Conservation (phyloP, 2,888 invertebrate species). For the Tetrapedia diversipes region DNA sequence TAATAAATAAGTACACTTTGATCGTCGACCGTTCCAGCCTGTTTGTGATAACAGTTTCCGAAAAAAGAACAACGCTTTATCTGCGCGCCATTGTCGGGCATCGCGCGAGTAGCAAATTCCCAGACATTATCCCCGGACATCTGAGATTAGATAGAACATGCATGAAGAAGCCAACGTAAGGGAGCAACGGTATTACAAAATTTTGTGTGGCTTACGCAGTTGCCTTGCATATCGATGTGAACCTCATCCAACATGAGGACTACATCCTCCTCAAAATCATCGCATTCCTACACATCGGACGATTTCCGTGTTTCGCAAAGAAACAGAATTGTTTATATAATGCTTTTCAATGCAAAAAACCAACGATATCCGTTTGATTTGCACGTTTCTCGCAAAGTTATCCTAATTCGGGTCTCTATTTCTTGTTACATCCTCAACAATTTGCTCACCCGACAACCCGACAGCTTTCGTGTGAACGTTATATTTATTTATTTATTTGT, state of each 20-base stretch:
- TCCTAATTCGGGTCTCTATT: too few relatives aligned
- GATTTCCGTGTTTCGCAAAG: conserved; percentile 56
- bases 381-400: neutral
- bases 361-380: neutral
- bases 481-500: too few relatives aligned
- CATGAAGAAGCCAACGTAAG: conserved; percentile 67
- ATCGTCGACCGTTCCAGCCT: too few relatives aligned
- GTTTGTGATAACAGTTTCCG: neutral
- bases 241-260: conserved; percentile 80
- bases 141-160: conserved; percentile 61
- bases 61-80: neutral
- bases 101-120: neutral
- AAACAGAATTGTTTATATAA: conserved; percentile 28
- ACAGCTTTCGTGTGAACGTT: too few relatives aligned
- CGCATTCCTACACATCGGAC: conserved; percentile 77
- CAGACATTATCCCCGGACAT: conserved; percentile 23
- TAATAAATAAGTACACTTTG: too few relatives aligned
- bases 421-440: too few relatives aligned
- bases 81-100: neutral
- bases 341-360: neutral
- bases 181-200: conserved; percentile 34
- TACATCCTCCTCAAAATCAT: conserved; percentile 80
- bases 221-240: conserved; percentile 79
- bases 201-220: conserved; percentile 78
- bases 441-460: too few relatives aligned